Evolutionary conservation across 2,113 vertebrate genomes (phyloP), one percentile per base, ranked within the genome.

Genomic region (Piprites chloris): DNA sequence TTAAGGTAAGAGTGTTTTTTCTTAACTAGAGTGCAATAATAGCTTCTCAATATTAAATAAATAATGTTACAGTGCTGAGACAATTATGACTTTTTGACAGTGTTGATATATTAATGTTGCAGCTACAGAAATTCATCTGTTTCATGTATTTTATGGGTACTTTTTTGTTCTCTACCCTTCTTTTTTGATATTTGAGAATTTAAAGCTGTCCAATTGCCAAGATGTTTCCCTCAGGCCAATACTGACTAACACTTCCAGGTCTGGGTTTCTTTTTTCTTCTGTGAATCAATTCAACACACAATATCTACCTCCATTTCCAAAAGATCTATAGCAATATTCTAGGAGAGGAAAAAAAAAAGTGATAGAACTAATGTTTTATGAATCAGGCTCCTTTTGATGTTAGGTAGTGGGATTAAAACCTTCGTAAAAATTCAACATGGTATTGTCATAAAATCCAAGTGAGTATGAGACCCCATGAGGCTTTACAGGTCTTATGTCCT

Each of bases 21-120:
- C 91, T 89, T 87, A 94, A 95, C 88, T 97, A 81, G 76, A 94
- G 87, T 96, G 85, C 92, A 97, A 94, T 93, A 96, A 94, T 94
- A 97, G 91, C 76, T 92, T 96, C 95, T 93, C 79, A 83, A 96
- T 97, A 97, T 96, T 97, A 96, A 97, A 97, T 97, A 97, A 97
- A 96, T 97, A 96, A 97, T 96, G 95, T 72, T 94, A 85, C 75
- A 94, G 90, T 33, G 72, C 89, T 94, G 68, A 96, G 88, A 94
- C 92, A 86, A 96, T 94, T 96, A 96, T 75, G 72, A 88, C 68
- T 95, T 95, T 95, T 95, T 96, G 93, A 96, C 93, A 93, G 85
- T 92, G 95, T 93, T 95, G 96, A 96, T 90, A 88, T 52, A 94
- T 88, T 95, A 95, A 93, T 93, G 63, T 74, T 95, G 91, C 76